Conservation (phyloP, 1,140 invertebrate genomes). For the Thaumetopoea pityocampa region DNA sequence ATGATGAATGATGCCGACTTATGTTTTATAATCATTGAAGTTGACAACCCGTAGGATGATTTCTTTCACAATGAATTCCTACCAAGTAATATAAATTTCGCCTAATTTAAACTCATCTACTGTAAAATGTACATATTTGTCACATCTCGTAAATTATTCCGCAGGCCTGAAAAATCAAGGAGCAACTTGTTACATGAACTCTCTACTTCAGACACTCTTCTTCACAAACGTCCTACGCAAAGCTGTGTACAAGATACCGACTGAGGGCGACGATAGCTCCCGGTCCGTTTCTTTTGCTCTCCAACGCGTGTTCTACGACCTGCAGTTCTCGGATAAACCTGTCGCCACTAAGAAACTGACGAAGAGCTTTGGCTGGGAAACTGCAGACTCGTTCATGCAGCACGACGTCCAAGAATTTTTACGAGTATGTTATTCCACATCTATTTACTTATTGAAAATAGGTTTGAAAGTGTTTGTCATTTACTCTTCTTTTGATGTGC, state of each 20-base stretch:
- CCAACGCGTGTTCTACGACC: slow-evolving; percentile 98
- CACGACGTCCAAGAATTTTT: slow-evolving; percentile 89
- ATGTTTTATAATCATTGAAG: no score
- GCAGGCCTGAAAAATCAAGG: slow-evolving; percentile 98
- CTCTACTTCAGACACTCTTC: slow-evolving; percentile 97
- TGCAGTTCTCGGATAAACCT: slow-evolving; percentile 98
- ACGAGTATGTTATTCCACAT: slow-evolving; percentile 33
- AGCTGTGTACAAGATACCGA: slow-evolving; percentile 99
- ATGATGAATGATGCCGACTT: no score
- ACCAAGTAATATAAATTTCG: no score
- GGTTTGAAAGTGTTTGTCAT: no score
- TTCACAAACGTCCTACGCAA: slow-evolving; percentile 96
- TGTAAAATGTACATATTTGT: no score
- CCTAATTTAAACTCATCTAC: no score
- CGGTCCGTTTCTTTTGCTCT: slow-evolving; percentile 90
- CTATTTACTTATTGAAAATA: no score
- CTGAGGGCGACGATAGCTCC: slow-evolving; percentile 97
- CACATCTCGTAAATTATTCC: slow-evolving; percentile 61
- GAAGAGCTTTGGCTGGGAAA: slow-evolving; percentile 99
- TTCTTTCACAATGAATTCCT: no score
- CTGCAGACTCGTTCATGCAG: slow-evolving; percentile 99
- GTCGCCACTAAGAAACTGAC: slow-evolving; percentile 99
- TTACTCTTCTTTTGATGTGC: neutral
- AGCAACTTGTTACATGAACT: slow-evolving; percentile 99
- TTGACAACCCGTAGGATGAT: no score